Percentiles rank a stretch among this genome's conserved stretches.
These are phyloP conservation scores for Trichogramma dendrolimi DNA, from an alignment of 2,888 invertebrate species.

Conservation along the genomic window DNA sequence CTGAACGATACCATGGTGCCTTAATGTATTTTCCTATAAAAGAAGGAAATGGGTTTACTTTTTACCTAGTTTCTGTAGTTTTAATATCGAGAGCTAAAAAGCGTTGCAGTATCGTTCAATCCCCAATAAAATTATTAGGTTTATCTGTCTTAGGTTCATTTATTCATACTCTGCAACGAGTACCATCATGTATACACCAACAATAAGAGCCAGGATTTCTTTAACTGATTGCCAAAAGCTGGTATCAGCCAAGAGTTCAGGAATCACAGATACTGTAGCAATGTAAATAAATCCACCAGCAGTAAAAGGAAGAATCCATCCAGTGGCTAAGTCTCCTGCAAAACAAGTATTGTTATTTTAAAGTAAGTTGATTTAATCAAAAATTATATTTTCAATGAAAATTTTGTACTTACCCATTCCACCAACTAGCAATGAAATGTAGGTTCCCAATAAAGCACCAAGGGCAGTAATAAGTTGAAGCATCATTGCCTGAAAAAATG, in stretches of 20 bases:
- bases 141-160: conserved; percentile 17
- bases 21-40: no score
- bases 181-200: conserved; percentile 94
- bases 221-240: conserved; percentile 84
- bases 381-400: neutral
- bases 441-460: conserved; percentile 90
- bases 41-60: no score
- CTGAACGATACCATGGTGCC: no score
- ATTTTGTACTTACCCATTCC: conserved; percentile 56
- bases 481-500: conserved; percentile 71
- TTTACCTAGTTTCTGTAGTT: no score
- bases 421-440: conserved; percentile 79
- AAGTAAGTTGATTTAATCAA: neutral
- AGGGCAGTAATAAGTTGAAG: conserved; percentile 91
- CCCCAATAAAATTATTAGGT: no score
- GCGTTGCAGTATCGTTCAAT: no score
- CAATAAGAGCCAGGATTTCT: conserved; percentile 82
- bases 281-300: conserved; percentile 99
- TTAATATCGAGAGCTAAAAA: no score
- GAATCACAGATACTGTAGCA: conserved; percentile 97
- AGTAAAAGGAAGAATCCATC: conserved; percentile 94
- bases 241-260: conserved; percentile 87
- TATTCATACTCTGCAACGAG: conserved; percentile 79
- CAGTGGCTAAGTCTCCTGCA: conserved; percentile 66
- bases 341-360: conserved; percentile 31